phyloP scores from a whole-genome alignment of 2,888 invertebrate species.

The Drosophila lacicola region DNA sequence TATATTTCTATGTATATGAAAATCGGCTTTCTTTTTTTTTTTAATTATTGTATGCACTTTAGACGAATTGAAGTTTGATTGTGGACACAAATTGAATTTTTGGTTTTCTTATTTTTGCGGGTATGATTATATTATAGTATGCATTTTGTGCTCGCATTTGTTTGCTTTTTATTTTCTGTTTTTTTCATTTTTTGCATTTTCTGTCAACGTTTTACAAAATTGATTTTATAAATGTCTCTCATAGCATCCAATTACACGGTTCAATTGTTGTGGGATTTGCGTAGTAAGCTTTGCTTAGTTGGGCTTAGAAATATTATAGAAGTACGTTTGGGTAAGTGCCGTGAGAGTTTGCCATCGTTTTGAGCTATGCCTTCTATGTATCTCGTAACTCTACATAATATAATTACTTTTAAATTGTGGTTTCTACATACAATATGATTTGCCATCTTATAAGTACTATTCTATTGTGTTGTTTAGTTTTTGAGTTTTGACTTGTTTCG shows the following conservation, averaged over 20 bases:
- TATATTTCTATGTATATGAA: conserved; percentile 49
- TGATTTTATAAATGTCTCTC: conserved; percentile 1
- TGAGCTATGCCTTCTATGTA: conserved; percentile 46
- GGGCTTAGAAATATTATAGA: conserved; percentile 24
- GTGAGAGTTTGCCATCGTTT: conserved; percentile 25
- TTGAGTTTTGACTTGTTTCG: conserved; percentile 56
- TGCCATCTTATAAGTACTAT: conserved; percentile 47
- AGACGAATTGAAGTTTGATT: conserved; percentile 77
- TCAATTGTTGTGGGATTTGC: conserved; percentile 14
- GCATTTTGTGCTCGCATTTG: conserved; percentile 31
- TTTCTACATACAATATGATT: conserved; percentile 43
- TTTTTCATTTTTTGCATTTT: conserved; percentile 7
- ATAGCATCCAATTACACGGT: conserved; percentile 1
- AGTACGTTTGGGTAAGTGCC: conserved; percentile 28
- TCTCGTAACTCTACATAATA: conserved; percentile 47
- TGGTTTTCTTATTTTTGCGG: background rate
- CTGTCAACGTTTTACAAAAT: conserved; percentile 41
- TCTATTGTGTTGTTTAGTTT: conserved; percentile 58
- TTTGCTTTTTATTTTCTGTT: conserved; percentile 1
- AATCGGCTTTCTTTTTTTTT: conserved; percentile 32
- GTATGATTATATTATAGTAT: conserved; percentile 33
- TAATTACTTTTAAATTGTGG: conserved; percentile 35
- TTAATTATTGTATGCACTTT: conserved; percentile 68
- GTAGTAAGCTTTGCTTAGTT: conserved; percentile 53
- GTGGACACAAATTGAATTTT: conserved; percentile 63